Percentiles rank a stretch among this genome's conserved stretches.
Conservation (phyloP, 37 sponge, comb jelly and placozoan species). For the Ephydatia muelleri region DNA sequence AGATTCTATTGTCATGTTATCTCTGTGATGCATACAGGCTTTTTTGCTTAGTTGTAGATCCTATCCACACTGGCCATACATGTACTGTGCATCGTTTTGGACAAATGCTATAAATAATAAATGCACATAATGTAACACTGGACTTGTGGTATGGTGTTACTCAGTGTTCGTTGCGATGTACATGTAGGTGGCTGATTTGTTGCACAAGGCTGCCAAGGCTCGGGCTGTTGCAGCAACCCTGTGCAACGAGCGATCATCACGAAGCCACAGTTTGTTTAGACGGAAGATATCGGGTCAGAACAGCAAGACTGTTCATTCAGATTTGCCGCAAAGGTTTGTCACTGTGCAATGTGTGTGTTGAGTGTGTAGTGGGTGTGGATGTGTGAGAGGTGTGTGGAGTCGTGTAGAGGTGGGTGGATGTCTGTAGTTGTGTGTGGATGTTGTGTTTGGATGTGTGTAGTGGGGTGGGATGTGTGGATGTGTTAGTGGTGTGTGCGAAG, state of each 20-base stretch:
- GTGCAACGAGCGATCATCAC: slow-evolving; percentile 91
- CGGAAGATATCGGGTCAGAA: slow-evolving; percentile 54
- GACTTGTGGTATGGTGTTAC: no score
- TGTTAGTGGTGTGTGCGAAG: no score
- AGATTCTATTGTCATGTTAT: no score
- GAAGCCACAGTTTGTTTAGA: slow-evolving; percentile 92
- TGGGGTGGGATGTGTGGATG: no score
- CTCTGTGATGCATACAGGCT: no score
- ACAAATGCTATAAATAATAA: no score
- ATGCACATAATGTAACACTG: no score
- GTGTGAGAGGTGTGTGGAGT: background rate
- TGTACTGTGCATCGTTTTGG: no score
- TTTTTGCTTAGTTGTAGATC: no score
- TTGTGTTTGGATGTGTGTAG: slow-evolving; percentile 16
- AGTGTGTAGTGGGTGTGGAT: no score
- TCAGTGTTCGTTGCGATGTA: background rate
- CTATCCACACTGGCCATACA: no score
- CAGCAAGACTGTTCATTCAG: slow-evolving; percentile 31
- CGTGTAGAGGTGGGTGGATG: slow-evolving; percentile 14
- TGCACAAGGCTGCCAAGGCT: slow-evolving; percentile 51
- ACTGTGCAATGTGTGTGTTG: background rate
- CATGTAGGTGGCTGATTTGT: slow-evolving; percentile 22
- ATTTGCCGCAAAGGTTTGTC: slow-evolving; percentile 60
- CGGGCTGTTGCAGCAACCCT: slow-evolving; percentile 90
- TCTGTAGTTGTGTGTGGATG: slow-evolving; percentile 5